These are phyloP conservation scores for Hylaeus volcanicus DNA, from an alignment of 1,140 invertebrate genomes.

Conservation along the genomic window DNA sequence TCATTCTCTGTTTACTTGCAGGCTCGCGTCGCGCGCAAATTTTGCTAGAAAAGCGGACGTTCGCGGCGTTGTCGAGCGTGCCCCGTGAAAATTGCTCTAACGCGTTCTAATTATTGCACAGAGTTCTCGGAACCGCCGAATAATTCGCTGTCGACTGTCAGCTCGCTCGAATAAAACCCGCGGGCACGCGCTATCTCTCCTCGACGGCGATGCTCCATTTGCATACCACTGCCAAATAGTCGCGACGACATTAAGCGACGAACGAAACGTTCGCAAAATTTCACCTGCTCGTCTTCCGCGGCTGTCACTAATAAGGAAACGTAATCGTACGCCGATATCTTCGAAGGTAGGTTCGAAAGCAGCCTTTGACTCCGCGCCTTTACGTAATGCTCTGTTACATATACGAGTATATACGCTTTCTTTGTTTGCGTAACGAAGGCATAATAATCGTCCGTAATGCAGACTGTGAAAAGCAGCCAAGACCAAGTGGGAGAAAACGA, in stretches of 20 bases:
- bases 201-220: slow-evolving; percentile 9
- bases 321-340: background rate
- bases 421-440: too few species aligned
- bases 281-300: background rate
- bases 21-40: background rate
- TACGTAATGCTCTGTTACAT: background rate
- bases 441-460: too few species aligned
- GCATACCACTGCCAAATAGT: slow-evolving; percentile 11
- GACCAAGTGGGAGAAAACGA: too few species aligned
- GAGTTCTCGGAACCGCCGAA: slow-evolving; percentile 42
- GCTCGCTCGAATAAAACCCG: background rate
- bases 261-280: background rate
- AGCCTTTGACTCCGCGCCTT: slow-evolving; percentile 4
- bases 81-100: slow-evolving; percentile 45
- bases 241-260: background rate
- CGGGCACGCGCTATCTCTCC: slow-evolving; percentile 8
- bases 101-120: slow-evolving; percentile 53
- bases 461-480: too few species aligned
- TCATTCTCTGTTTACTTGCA: too few species aligned
- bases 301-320: too few species aligned
- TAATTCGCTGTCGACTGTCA: slow-evolving; percentile 33
- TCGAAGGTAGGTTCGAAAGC: too few species aligned
- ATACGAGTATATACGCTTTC: background rate
- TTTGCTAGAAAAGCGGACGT: background rate
- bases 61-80: background rate